Evolutionary conservation across 1,140 invertebrate genomes (phyloP).

Genomic region (Thrips palmi): DNA sequence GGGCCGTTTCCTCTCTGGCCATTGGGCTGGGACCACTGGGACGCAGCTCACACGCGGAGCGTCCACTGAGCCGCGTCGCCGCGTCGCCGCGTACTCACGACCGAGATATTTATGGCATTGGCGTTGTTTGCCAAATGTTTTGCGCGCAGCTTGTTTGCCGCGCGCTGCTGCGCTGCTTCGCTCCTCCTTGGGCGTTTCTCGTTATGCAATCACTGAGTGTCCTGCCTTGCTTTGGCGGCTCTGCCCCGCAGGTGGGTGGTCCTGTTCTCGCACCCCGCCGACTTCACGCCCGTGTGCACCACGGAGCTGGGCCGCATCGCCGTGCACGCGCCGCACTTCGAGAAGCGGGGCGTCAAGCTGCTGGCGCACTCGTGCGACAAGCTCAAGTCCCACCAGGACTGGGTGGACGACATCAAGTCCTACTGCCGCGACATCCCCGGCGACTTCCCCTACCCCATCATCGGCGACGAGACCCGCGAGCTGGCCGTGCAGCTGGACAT

Average conservation of each 20-base stretch:
- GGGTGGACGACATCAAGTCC: constrained; percentile 63
- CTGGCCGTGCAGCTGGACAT: constrained; percentile 67
- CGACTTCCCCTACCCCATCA: constrained; percentile 71
- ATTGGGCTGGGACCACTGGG: too few species aligned
- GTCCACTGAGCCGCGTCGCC: too few species aligned
- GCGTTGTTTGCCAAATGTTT: too few species aligned
- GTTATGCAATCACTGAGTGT: too few species aligned
- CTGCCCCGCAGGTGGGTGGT: constrained; percentile 81
- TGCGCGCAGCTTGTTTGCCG: too few species aligned
- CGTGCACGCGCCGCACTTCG: constrained; percentile 53
- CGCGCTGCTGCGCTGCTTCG: too few species aligned
- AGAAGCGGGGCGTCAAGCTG: constrained; percentile 60
- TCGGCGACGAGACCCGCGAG: constrained; percentile 59
- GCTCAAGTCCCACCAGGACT: constrained; percentile 55
- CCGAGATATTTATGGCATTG: too few species aligned
- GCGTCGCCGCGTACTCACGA: too few species aligned
- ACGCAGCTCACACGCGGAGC: too few species aligned
- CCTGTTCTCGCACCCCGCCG: constrained; percentile 81
- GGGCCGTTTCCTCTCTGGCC: too few species aligned
- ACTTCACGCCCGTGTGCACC: constrained; percentile 89
- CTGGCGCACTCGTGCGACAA: constrained; percentile 76
- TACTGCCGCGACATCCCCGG: constrained; percentile 46
- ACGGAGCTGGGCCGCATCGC: constrained; percentile 72
- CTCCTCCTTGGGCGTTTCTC: too few species aligned
- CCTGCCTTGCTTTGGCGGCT: too few species aligned